Conservation (phyloP, 2,888 invertebrate genomes). For the Chouioia cunea region DNA sequence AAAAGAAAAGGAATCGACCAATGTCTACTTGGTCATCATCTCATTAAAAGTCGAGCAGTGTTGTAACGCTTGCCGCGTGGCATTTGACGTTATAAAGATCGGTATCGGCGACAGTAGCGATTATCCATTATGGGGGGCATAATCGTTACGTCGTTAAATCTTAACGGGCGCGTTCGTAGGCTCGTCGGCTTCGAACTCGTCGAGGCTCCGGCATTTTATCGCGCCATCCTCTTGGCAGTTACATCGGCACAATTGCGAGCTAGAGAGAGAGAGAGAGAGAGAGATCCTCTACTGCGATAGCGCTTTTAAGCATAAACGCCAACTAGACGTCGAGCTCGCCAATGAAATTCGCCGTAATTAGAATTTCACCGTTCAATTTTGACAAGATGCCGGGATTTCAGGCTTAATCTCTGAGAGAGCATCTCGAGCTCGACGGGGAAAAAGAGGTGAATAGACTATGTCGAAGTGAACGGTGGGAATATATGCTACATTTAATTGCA, state of each 20-base stretch:
- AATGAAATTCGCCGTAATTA: constrained; percentile 32
- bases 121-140: constrained; percentile 65
- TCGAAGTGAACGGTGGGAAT: no score
- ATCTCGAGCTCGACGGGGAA: no score
- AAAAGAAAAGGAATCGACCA: no score
- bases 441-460: no score
- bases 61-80: constrained; percentile 52
- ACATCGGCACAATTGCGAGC: constrained; percentile 22
- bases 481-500: no score
- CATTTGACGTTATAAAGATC: constrained; percentile 63
- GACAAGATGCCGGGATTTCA: constrained; percentile 8
- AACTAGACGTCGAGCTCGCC: constrained; percentile 5
- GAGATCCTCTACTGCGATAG: constrained; percentile 20
- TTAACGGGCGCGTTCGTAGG: constrained; percentile 58
- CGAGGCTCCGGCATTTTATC: constrained; percentile 17
- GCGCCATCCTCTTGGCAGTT: constrained; percentile 35
- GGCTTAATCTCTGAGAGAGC: neutral
- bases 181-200: constrained; percentile 8
- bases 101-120: constrained; percentile 64
- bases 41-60: neutral
- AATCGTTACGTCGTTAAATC: constrained; percentile 66
- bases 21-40: no score
- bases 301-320: neutral
- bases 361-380: constrained; percentile 29
- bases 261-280: neutral